A percentile compares a stretch with the other conserved stretches of the same genome.
Conservation (phyloP, 2,797 vertebrate genomes). For the Cirrhinus molitorella region DNA sequence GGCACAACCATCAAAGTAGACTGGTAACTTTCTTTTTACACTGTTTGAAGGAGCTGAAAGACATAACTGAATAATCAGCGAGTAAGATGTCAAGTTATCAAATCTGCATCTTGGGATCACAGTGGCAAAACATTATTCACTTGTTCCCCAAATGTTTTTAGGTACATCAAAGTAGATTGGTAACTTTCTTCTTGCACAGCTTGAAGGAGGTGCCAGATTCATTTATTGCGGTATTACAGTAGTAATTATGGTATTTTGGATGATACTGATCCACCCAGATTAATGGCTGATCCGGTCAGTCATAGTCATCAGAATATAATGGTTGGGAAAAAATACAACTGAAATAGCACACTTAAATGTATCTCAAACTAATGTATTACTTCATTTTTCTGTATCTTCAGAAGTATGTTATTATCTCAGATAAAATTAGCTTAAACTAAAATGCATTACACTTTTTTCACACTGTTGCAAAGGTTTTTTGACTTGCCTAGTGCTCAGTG, state of each 20-base stretch:
- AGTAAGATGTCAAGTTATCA: not conserved
- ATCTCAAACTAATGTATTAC: not conserved
- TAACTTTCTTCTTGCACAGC: not conserved
- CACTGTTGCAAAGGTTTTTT: not conserved
- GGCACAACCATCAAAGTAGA: not conserved
- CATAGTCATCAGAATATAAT: not conserved
- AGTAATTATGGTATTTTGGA: slow-evolving; percentile 4
- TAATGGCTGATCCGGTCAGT: slow-evolving; percentile 1
- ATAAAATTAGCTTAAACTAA: not conserved
- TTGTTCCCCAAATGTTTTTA: not conserved
- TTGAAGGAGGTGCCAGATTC: not conserved
- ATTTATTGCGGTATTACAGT: not conserved
- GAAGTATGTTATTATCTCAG: not conserved
- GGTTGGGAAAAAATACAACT: not conserved
- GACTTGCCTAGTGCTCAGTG: not conserved
- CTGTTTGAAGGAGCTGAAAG: not conserved
- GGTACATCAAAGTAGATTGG: not conserved
- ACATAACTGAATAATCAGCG: not conserved
- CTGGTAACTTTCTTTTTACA: not conserved
- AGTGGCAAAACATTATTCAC: not conserved
- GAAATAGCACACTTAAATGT: not conserved
- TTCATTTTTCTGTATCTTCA: not conserved
- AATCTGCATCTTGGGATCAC: not conserved
- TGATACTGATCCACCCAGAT: not conserved
- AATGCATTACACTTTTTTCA: not conserved